These are phyloP conservation scores for Tenthredo livida DNA, from an alignment of 2,888 invertebrate species.

Conservation along the genomic window DNA sequence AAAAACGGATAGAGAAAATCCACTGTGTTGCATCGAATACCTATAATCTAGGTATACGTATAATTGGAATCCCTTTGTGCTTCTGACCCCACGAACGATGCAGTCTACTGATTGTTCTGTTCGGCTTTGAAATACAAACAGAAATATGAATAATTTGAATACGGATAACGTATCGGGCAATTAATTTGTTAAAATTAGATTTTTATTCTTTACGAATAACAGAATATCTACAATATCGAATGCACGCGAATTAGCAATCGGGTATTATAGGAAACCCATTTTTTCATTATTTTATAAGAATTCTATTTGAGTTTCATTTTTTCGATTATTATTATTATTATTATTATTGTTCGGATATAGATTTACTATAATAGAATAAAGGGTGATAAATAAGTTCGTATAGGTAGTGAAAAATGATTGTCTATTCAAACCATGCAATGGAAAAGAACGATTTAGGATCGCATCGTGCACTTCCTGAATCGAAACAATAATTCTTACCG, in stretches of 20 bases:
- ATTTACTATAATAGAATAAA: neutral
- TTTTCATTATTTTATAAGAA: too few relatives aligned
- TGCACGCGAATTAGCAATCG: too few relatives aligned
- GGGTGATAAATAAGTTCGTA: neutral
- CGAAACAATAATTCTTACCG: conserved; percentile 35
- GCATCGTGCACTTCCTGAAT: neutral
- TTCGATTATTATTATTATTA: too few relatives aligned
- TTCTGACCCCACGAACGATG: neutral
- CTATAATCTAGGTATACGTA: conserved; percentile 22
- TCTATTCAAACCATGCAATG: neutral
- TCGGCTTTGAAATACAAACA: neutral
- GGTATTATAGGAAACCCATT: too few relatives aligned
- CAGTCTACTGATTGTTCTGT: neutral
- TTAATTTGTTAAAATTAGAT: too few relatives aligned
- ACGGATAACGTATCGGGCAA: too few relatives aligned
- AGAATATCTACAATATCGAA: too few relatives aligned
- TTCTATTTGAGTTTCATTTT: too few relatives aligned
- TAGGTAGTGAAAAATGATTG: neutral
- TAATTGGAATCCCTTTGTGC: conserved; percentile 28
- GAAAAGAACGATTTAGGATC: neutral
- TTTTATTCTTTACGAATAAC: too few relatives aligned
- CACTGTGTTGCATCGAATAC: neutral
- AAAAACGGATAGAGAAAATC: neutral
- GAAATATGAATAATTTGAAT: neutral
- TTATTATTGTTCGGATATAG: too few relatives aligned